Conservation (phyloP, 1,140 invertebrate genomes). For the Nasonia longicornis region DNA sequence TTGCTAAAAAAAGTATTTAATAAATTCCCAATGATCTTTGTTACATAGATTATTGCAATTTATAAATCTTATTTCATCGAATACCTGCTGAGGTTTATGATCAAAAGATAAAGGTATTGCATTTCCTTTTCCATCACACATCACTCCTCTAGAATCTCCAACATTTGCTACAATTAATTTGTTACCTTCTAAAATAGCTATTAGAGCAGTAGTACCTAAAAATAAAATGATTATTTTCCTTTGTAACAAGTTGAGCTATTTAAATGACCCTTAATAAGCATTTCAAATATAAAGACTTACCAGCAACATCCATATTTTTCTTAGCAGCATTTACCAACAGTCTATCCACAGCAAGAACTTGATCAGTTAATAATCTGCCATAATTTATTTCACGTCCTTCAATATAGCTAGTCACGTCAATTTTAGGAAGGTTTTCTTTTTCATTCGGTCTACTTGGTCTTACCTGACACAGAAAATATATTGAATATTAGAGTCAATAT, state of each 20-base stretch:
- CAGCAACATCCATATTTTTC: slow-evolving; percentile 86
- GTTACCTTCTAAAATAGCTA: slow-evolving; percentile 86
- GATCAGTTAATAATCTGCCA: slow-evolving; percentile 84
- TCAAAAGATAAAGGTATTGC: slow-evolving; percentile 94
- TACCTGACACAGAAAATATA: slow-evolving; percentile 52
- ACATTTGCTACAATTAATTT: slow-evolving; percentile 94
- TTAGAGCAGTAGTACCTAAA: slow-evolving; percentile 89
- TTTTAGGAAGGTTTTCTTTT: slow-evolving; percentile 58
- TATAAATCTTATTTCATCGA: slow-evolving; percentile 12
- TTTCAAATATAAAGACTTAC: slow-evolving; percentile 60
- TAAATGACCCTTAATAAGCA: neutral
- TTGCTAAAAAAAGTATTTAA: slow-evolving; percentile 70
- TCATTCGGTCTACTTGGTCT: slow-evolving; percentile 56
- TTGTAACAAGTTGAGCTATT: neutral
- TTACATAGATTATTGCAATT: neutral
- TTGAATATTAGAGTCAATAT: slow-evolving; percentile 10
- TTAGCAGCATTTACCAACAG: slow-evolving; percentile 84
- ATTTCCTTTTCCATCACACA: slow-evolving; percentile 90
- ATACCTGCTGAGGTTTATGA: slow-evolving; percentile 94
- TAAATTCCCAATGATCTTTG: neutral
- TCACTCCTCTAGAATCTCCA: slow-evolving; percentile 94
- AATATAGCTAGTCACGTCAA: slow-evolving; percentile 73
- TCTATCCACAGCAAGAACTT: slow-evolving; percentile 85
- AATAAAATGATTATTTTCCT: slow-evolving; percentile 27
- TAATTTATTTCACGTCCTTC: slow-evolving; percentile 82